Base-by-base conservation (phyloP, 2,888 invertebrate species). In the Hirudinaria manillensis region DNA sequence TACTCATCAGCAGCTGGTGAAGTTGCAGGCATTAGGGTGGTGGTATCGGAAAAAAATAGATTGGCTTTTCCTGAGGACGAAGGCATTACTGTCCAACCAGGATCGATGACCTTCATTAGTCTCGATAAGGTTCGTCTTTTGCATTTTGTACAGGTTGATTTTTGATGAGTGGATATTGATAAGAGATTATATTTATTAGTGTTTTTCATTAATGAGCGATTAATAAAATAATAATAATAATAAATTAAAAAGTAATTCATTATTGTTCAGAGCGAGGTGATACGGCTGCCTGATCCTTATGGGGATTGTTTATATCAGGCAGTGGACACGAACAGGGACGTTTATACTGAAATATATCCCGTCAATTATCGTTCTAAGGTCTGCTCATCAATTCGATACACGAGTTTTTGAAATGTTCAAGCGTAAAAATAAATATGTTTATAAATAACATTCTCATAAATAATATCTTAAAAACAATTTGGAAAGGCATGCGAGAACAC, bases 401-500 rank as follows among this genome's bases (percentile, higher is more conserved):
- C 13, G 21, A 21, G 55, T 53, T 53, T 53, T 53, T 53, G 55
- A 53, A 53, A 53, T 16, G 55, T 16, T n/a, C n/a, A n/a, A n/a
- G n/a, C n/a, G n/a, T n/a, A n/a, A n/a, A n/a, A n/a, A n/a, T n/a
- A n/a, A n/a, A n/a, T n/a, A n/a, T n/a, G n/a, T n/a, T n/a, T n/a
- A n/a, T n/a, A n/a, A n/a, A n/a, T n/a, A n/a, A n/a, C n/a, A n/a
- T n/a, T n/a, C n/a, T n/a, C n/a, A n/a, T n/a, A n/a, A n/a, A n/a
- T n/a, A n/a, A n/a, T n/a, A n/a, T n/a, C n/a, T n/a, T n/a, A n/a
- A n/a, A n/a, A n/a, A n/a, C n/a, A n/a, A n/a, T n/a, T n/a, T n/a
- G n/a, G n/a, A n/a, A 68, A 78, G 78, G 76, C 76, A 16, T 78
- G 78, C 65, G 34, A 65, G 55, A 78, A 78, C 72, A 78, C 78